phyloP scores from a whole-genome alignment of 2,113 vertebrate species.

The Ptilorrhoa leucosticta region DNA sequence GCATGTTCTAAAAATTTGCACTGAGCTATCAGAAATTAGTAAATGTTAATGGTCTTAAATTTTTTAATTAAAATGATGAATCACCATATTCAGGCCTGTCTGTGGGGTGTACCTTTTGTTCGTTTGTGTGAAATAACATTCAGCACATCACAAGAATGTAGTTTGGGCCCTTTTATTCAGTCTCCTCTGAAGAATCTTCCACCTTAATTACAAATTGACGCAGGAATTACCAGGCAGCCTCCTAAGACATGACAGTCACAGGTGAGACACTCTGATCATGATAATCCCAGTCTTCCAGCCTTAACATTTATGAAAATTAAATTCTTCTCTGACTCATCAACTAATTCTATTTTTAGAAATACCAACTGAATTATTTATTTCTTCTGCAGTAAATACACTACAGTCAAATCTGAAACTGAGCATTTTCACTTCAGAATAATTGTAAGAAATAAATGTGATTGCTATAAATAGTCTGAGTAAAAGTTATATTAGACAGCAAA shows the following conservation, averaged over 20 bases:
- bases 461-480: neutral
- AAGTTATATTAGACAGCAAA: neutral
- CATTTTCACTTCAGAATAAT: neutral
- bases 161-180: neutral
- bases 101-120: neutral
- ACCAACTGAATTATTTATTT: slow-evolving; percentile 22
- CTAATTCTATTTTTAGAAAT: slow-evolving; percentile 48
- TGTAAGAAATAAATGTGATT: neutral
- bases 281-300: neutral
- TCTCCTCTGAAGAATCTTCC: neutral
- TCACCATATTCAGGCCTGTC: neutral
- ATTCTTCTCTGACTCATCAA: slow-evolving; percentile 42
- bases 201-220: neutral
- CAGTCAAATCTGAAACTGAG: neutral
- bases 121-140: neutral
- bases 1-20: neutral
- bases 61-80: neutral
- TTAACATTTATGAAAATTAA: slow-evolving; percentile 13
- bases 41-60: neutral
- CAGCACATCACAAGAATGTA: neutral
- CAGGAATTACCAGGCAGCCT: neutral
- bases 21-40: neutral
- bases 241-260: neutral
- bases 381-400: neutral
- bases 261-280: neutral